phyloP scores from a whole-genome alignment of 2,113 vertebrate genomes.

The Miniopterus natalensis region DNA sequence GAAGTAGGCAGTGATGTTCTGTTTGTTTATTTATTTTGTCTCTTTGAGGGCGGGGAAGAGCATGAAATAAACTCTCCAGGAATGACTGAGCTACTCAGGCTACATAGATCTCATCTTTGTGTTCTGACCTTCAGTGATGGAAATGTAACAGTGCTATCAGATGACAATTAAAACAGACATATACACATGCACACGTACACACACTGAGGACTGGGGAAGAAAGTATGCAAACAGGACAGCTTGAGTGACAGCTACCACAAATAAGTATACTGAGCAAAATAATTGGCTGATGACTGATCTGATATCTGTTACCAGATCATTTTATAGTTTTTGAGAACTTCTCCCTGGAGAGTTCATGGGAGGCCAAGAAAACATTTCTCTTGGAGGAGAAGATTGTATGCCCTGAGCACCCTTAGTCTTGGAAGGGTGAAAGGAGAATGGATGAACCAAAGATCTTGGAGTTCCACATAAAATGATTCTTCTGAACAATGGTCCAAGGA shows the following conservation, averaged over 20 bases:
- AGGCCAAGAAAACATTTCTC: not conserved
- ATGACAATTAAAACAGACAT: not conserved
- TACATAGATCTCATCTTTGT: slow-evolving; percentile 10
- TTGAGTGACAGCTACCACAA: not conserved
- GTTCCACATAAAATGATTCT: not conserved
- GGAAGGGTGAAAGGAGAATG: not conserved
- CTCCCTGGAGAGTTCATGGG: not conserved
- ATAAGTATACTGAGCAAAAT: not conserved
- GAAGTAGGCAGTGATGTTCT: not conserved
- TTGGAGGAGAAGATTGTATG: not conserved
- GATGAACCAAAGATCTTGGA: not conserved
- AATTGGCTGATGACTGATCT: not conserved
- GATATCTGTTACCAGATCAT: not conserved
- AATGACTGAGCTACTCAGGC: not conserved
- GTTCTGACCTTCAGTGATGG: not conserved
- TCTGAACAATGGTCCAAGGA: not conserved
- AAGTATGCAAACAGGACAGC: not conserved
- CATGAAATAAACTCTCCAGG: not conserved
- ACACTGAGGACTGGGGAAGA: not conserved
- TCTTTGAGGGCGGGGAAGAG: not conserved
- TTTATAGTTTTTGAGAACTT: not conserved
- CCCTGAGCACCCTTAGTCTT: not conserved
- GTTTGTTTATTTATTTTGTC: not conserved
- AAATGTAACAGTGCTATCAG: not conserved
- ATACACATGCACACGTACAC: not conserved